Percentiles rank a stretch among this genome's conserved stretches.
These are phyloP conservation scores for Itoplectis maculator DNA, from an alignment of 2,888 invertebrate species.

Conservation along the genomic window DNA sequence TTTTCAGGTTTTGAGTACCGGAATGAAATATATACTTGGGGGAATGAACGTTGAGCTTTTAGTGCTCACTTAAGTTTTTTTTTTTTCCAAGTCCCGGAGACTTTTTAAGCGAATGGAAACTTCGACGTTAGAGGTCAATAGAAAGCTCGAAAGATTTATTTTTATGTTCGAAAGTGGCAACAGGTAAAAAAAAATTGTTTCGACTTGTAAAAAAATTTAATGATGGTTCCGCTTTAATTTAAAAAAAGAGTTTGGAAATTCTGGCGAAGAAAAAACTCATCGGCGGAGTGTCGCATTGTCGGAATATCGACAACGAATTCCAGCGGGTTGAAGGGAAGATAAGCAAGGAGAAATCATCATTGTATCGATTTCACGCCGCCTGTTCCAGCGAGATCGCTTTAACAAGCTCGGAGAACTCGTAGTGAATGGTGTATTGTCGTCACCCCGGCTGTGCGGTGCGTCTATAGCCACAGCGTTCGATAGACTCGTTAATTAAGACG, in stretches of 20 bases:
- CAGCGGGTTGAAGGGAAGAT: background rate
- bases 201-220: too few species aligned
- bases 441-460: background rate
- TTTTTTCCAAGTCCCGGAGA: background rate
- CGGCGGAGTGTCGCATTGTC: background rate
- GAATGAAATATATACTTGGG: too few species aligned
- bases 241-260: background rate
- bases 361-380: constrained; percentile 14
- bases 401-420: constrained; percentile 28
- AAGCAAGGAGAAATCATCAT: constrained; percentile 16
- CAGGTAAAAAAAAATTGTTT: too few species aligned
- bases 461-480: constrained; percentile 25
- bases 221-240: too few species aligned
- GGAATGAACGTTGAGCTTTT: too few species aligned
- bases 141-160: too few species aligned
- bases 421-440: constrained; percentile 31
- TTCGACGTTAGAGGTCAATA: too few species aligned
- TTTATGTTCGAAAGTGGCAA: too few species aligned
- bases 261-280: background rate
- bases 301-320: background rate
- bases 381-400: constrained; percentile 4
- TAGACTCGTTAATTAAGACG: constrained; percentile 63
- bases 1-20: too few species aligned
- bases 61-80: too few species aligned
- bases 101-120: too few species aligned